Conservation (phyloP, 2,113 vertebrate species). For the Melanotaenia duboulayi region DNA sequence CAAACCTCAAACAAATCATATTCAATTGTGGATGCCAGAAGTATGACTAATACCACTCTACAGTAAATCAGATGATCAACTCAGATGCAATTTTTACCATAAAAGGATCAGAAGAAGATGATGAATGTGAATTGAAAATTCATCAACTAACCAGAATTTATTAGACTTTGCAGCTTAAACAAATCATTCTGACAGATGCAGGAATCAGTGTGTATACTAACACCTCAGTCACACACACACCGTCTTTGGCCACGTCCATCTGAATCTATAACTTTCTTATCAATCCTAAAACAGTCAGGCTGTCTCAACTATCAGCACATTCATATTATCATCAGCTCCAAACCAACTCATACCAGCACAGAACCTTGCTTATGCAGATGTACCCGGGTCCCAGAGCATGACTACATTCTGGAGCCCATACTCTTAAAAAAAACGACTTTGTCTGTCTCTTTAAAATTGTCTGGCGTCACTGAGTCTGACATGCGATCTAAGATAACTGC, state of each 20-base stretch:
- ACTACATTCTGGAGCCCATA: background rate
- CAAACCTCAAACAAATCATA: slow-evolving; percentile 1
- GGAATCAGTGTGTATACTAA: slow-evolving; percentile 2
- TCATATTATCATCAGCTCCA: slow-evolving; percentile 24
- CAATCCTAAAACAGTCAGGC: background rate
- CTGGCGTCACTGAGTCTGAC: too few relatives aligned
- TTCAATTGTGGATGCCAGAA: slow-evolving; percentile 17
- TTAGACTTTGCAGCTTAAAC: background rate
- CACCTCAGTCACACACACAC: background rate
- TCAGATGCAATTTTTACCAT: slow-evolving; percentile 29
- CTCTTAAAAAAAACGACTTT: background rate
- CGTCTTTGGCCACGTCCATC: slow-evolving; percentile 2
- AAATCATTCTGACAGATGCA: background rate
- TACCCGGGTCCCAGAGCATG: background rate
- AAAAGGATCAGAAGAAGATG: slow-evolving; percentile 28
- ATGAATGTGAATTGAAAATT: slow-evolving; percentile 16
- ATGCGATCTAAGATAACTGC: too few relatives aligned
- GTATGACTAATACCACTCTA: slow-evolving; percentile 1
- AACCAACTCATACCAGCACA: background rate
- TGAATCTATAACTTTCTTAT: slow-evolving; percentile 10
- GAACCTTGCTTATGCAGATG: background rate
- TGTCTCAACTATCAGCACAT: background rate
- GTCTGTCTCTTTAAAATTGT: background rate
- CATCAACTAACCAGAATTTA: slow-evolving; percentile 9
- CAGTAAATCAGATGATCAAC: slow-evolving; percentile 11